Evolutionary conservation across 2,113 vertebrate genomes (phyloP).

Genomic region (Ptilonorhynchus violaceus): DNA sequence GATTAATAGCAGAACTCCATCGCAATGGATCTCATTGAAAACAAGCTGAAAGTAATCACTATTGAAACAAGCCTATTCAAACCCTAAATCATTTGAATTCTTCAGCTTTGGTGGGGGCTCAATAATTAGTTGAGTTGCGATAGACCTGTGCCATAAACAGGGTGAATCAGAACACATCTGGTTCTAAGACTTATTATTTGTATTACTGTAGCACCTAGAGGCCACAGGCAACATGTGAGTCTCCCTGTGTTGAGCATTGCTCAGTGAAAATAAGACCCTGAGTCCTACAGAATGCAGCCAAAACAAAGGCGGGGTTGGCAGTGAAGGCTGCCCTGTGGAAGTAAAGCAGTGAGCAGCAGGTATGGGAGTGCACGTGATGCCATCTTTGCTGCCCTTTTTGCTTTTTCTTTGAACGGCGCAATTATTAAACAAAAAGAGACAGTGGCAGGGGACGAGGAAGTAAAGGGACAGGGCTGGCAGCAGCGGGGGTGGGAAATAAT

Average conservation of each 20-base stretch:
- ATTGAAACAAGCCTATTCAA: neutral
- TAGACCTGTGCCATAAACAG: neutral
- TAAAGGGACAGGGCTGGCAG: neutral
- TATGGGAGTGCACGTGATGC: neutral
- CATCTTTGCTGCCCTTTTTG: neutral
- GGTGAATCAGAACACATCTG: neutral
- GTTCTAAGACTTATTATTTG: conserved; percentile 7
- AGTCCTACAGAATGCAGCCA: neutral
- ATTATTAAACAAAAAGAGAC: neutral
- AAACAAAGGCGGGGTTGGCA: neutral
- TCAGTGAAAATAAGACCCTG: neutral
- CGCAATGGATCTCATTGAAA: conserved; percentile 55
- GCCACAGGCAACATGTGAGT: conserved; percentile 8
- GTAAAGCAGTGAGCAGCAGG: neutral
- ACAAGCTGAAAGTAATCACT: conserved; percentile 35
- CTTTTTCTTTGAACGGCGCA: neutral
- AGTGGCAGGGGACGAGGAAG: neutral
- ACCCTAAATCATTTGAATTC: neutral
- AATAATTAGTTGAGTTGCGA: neutral
- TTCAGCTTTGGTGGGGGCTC: neutral
- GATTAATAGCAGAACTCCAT: conserved; percentile 46
- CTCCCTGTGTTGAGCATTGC: neutral
- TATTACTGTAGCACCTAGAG: conserved; percentile 52
- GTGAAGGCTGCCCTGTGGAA: neutral
- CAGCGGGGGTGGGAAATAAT: neutral